Percentiles rank a stretch among this genome's conserved stretches.
These are phyloP conservation scores for Phyllotreta cruciferae DNA, from an alignment of 2,888 invertebrate species.

Conservation along the genomic window DNA sequence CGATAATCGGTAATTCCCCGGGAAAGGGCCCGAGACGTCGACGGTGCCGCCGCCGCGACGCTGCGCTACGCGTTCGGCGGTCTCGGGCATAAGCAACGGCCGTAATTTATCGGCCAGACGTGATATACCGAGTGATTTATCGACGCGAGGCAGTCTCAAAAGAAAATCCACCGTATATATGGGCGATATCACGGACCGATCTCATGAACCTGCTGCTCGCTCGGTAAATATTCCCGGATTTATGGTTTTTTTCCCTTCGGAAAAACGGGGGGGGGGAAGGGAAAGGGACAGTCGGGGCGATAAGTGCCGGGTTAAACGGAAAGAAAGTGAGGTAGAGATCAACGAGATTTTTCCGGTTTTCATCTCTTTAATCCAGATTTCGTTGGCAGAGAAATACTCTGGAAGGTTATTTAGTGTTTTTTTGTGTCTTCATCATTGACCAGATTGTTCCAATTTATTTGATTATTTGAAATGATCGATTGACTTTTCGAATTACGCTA, in stretches of 20 bases:
- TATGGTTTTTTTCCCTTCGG: slow-evolving; percentile 45
- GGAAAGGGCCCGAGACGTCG: slow-evolving; percentile 21
- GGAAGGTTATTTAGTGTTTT: too few species aligned
- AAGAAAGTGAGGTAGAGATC: too few species aligned
- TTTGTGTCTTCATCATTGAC: too few species aligned
- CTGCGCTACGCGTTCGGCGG: background rate
- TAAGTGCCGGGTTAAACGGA: background rate
- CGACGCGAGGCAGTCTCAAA: slow-evolving; percentile 52
- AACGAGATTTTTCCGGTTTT: too few species aligned
- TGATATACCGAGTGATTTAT: slow-evolving; percentile 61
- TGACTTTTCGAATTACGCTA: too few species aligned
- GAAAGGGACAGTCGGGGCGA: background rate
- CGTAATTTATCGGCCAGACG: slow-evolving; percentile 60
- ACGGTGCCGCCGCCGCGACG: slow-evolving; percentile 1
- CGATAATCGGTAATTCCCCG: too few species aligned
- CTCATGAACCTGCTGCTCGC: slow-evolving; percentile 52
- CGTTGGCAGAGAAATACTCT: too few species aligned
- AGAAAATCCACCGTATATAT: slow-evolving; percentile 53
- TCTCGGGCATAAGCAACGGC: slow-evolving; percentile 11
- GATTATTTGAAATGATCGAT: too few species aligned
- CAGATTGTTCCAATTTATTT: too few species aligned
- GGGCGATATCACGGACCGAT: slow-evolving; percentile 57
- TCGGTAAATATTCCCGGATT: slow-evolving; percentile 58
- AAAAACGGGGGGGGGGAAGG: background rate
- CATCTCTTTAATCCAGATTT: too few species aligned